Conservation (phyloP, 2,888 invertebrate species). For the Oconnorella tubifera region DNA sequence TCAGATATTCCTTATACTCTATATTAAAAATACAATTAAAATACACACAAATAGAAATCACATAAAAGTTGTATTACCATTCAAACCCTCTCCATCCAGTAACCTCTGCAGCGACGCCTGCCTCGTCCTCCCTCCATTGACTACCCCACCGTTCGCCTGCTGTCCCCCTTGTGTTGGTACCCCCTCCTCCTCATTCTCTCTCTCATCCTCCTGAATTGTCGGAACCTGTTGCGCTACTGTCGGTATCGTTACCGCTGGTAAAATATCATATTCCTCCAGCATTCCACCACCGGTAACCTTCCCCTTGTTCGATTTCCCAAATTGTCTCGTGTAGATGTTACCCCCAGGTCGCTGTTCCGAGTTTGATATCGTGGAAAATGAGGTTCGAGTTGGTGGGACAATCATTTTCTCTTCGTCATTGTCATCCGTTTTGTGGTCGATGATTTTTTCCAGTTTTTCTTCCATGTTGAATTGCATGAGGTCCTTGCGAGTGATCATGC, state of each 20-base stretch:
- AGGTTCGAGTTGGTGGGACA: background rate
- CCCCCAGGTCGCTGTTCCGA: background rate
- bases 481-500: constrained; percentile 51
- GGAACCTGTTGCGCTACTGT: background rate
- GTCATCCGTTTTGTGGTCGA: background rate
- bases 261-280: background rate
- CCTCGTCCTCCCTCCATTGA: background rate
- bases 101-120: no score
- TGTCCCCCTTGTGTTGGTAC: background rate
- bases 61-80: no score
- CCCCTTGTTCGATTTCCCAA: background rate
- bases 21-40: no score
- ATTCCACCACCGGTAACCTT: background rate
- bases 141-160: background rate
- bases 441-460: constrained; percentile 16
- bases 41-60: no score
- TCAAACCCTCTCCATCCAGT: no score
- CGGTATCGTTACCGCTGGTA: background rate
- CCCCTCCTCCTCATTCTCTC: background rate
- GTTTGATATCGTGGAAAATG: no score
- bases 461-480: constrained; percentile 42
- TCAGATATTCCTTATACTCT: no score
- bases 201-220: constrained; percentile 6
- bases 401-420: constrained; percentile 2
- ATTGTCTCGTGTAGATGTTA: no score